These are phyloP conservation scores for Ephestia elutella DNA, from an alignment of 1,140 invertebrate genomes.

Conservation along the genomic window DNA sequence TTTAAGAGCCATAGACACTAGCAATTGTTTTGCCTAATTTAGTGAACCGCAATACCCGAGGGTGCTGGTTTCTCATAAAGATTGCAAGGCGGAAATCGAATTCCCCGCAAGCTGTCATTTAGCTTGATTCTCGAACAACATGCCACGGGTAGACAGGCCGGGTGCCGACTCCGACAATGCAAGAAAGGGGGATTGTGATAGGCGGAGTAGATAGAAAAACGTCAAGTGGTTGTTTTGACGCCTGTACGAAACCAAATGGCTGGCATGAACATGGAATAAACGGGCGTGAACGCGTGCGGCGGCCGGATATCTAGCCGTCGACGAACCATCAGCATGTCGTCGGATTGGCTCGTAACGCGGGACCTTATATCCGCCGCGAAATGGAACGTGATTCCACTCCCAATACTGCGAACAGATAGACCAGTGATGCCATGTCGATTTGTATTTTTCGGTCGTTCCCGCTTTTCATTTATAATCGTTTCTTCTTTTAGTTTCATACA, in stretches of 20 bases:
- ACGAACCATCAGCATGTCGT: slow-evolving; percentile 48
- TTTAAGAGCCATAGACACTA: neutral
- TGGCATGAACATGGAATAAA: slow-evolving; percentile 40
- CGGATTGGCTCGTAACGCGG: slow-evolving; percentile 56
- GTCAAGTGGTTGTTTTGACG: slow-evolving; percentile 19
- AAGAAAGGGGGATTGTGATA: slow-evolving; percentile 9
- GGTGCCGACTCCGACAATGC: slow-evolving; percentile 14
- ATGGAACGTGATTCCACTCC: slow-evolving; percentile 61
- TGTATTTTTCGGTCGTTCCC: neutral
- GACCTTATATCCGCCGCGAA: slow-evolving; percentile 62
- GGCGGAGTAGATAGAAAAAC: slow-evolving; percentile 16
- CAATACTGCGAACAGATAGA: slow-evolving; percentile 27
- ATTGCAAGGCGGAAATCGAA: slow-evolving; percentile 23
- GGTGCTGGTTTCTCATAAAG: slow-evolving; percentile 12
- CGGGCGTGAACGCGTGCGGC: slow-evolving; percentile 30
- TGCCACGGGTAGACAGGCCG: slow-evolving; percentile 14
- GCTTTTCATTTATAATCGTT: neutral
- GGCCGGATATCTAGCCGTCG: slow-evolving; percentile 55
- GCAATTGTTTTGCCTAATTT: slow-evolving; percentile 20
- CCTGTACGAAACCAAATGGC: slow-evolving; percentile 18
- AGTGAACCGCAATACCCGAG: slow-evolving; percentile 13
- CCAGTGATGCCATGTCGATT: neutral
- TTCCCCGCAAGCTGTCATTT: slow-evolving; percentile 18
- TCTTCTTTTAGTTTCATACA: neutral
- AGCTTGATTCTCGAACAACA: slow-evolving; percentile 20